These are phyloP conservation scores for Chaetorhynchus papuensis DNA, from an alignment of 2,113 vertebrate species.

Conservation along the genomic window DNA sequence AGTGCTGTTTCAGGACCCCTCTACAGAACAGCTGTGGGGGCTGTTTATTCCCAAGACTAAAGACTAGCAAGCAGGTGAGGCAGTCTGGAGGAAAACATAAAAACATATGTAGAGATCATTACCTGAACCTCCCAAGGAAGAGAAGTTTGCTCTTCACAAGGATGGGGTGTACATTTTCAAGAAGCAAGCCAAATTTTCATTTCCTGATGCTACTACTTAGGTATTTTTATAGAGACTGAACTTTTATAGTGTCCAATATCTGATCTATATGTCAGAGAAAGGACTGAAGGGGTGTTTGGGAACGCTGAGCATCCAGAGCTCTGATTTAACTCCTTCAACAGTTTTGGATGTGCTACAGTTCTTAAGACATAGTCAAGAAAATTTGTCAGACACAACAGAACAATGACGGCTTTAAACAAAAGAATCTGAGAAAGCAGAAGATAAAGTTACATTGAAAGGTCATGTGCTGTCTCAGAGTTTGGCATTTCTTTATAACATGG, in stretches of 20 bases:
- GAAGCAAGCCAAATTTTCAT: not conserved
- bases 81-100: not conserved
- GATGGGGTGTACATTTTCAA: not conserved
- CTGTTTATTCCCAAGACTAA: not conserved
- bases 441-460: not conserved
- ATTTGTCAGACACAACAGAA: not conserved
- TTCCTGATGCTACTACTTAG: not conserved
- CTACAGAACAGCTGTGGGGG: not conserved
- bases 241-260: not conserved
- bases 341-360: not conserved
- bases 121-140: not conserved
- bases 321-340: not conserved
- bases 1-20: not conserved
- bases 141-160: not conserved
- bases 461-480: rapidly evolving
- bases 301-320: not conserved
- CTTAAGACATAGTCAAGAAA: not conserved
- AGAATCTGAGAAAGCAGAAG: not conserved
- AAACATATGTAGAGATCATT: not conserved
- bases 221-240: not conserved
- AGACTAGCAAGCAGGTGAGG: not conserved
- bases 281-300: not conserved
- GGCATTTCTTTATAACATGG: not conserved
- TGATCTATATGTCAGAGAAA: not conserved
- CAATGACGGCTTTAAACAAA: not conserved